Percentiles rank a stretch among this genome's conserved stretches.
Conservation (phyloP, 1,140 invertebrate species). For the Trichonephila inaurata region DNA sequence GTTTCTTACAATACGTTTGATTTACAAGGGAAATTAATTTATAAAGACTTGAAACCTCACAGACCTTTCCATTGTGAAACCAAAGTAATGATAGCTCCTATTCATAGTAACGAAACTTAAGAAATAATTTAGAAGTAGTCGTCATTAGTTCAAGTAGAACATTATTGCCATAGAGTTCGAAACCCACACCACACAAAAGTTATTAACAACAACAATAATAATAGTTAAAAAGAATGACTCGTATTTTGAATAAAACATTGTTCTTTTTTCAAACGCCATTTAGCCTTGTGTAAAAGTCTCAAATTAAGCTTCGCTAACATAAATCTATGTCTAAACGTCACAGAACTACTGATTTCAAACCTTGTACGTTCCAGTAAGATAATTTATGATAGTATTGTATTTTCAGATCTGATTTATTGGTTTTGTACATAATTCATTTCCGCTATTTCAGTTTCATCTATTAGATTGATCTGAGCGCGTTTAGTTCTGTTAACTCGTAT, state of each 20-base stretch:
- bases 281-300: not conserved
- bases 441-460: not conserved
- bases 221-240: not conserved
- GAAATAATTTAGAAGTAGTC: not conserved
- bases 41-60: not conserved
- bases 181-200: not conserved
- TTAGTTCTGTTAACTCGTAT: not conserved
- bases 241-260: not conserved
- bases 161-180: not conserved
- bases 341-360: not conserved
- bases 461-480: not conserved
- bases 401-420: not conserved
- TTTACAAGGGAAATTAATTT: too few species aligned
- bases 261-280: not conserved
- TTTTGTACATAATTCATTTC: not conserved
- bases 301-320: not conserved
- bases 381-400: constrained; percentile 19
- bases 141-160: not conserved
- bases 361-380: not conserved
- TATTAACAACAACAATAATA: not conserved
- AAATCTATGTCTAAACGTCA: not conserved
- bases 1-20: too few species aligned
- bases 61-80: not conserved
- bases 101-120: not conserved
- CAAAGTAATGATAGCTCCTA: not conserved